Percentiles rank a stretch among this genome's conserved stretches.
Evolutionary conservation across 1,140 invertebrate species (phyloP).

Genomic region (Macrotrachela quadricornifera): DNA sequence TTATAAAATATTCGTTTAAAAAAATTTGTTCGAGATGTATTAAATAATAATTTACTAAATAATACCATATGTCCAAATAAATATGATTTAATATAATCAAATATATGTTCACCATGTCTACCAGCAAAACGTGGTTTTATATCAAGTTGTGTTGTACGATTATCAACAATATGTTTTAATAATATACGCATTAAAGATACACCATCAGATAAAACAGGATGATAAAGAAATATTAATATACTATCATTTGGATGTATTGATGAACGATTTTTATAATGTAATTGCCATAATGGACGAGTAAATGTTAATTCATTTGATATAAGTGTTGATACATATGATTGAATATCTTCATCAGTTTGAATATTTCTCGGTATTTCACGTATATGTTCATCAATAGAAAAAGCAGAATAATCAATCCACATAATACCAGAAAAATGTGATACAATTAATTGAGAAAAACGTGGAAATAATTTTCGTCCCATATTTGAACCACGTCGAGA

Average conservation of each 20-base stretch:
- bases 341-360: slow-evolving; percentile 1
- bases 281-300: slow-evolving; percentile 2
- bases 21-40: no score
- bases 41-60: no score
- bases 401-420: neutral
- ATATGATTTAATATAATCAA: no score
- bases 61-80: no score
- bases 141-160: slow-evolving; percentile 1
- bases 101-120: neutral
- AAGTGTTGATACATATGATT: slow-evolving; percentile 1
- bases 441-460: neutral
- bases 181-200: slow-evolving; percentile 1
- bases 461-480: neutral
- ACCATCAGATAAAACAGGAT: neutral
- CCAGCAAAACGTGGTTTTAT: slow-evolving; percentile 5
- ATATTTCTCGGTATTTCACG: slow-evolving; percentile 3
- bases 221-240: slow-evolving; percentile 3
- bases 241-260: neutral
- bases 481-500: no score
- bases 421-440: neutral
- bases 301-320: neutral
- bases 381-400: slow-evolving; percentile 4
- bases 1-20: no score
- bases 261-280: slow-evolving; percentile 2
- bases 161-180: slow-evolving; percentile 2